Base-by-base conservation (phyloP, 2,797 vertebrate genomes). In the Alectoris magna region DNA sequence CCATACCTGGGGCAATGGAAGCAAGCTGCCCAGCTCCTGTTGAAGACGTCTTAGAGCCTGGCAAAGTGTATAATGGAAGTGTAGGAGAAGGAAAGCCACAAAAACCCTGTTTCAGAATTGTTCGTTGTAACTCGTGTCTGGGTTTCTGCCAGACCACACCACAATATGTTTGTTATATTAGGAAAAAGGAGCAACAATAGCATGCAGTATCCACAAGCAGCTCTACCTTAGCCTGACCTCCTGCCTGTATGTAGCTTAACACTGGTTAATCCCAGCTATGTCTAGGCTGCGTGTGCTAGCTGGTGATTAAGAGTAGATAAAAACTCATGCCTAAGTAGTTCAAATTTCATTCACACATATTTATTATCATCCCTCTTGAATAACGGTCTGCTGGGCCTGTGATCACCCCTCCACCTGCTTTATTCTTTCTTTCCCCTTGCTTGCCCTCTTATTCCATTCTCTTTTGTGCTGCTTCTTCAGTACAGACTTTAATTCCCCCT, bases 231-330 rank as follows among this genome's bases (percentile, higher is more conserved):
- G 86, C 80, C 59, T 79, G 39, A 73, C 64, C 71, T 86, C 48
- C 67, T 39, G 75, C 58, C 53, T 62, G 64, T 29, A 71, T 53
- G 71, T 26, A 67, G 41, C 53, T 95, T 81, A 76, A 56, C 69
- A 43, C 34, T 6, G 22, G 79, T 76, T 88, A 70, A 88, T 84
- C 73, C 69, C 83, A 84, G 80, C 48, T 81, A 94, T 67, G 53
- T 46, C 58, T 41, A 79, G 31, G 64, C 88, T 94, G 58, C 84
- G 51, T 62, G 36, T 27, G 36, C 77, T 74, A 94, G 78, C 71
- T 88, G 90, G 68, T 90, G 90, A 88, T 82, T 95, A 73, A 56
- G 23, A 75, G 53, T 4, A 85, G 91, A 90, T 90, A 86, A 90
- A 59, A 74, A 88, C 67, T 64, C 75, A 68, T 43, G 84, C 34